Percentiles rank a stretch among this genome's conserved stretches.
Evolutionary conservation across 92 coral and sea anemone genomes (phyloP).

Genomic region (Phenganax subtilis): DNA sequence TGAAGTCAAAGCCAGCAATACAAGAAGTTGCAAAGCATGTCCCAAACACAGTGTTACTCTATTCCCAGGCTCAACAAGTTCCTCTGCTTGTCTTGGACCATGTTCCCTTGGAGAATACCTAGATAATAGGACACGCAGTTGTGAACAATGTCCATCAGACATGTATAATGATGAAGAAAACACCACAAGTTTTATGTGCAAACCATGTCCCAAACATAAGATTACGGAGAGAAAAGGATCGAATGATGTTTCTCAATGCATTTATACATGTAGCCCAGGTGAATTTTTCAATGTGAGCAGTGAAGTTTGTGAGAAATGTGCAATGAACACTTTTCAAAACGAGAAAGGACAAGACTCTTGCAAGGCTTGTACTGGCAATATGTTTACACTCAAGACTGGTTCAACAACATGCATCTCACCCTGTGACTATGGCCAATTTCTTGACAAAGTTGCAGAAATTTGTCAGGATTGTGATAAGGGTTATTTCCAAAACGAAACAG

Average conservation of each 20-base stretch:
- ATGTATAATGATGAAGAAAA: slow-evolving; percentile 2
- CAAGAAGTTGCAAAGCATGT: slow-evolving; percentile 11
- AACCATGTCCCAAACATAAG: background rate
- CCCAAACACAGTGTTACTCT: slow-evolving; percentile 1
- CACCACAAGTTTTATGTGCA: background rate
- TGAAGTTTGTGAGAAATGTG: slow-evolving; percentile 11
- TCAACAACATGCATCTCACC: background rate
- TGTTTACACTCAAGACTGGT: slow-evolving; percentile 25
- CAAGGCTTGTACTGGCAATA: slow-evolving; percentile 15
- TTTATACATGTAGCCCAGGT: slow-evolving; percentile 20
- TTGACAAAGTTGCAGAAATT: background rate
- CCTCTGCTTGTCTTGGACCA: background rate
- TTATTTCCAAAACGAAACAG: background rate
- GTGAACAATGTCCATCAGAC: background rate
- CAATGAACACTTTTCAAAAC: slow-evolving; percentile 9
- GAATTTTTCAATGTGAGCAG: slow-evolving; percentile 25
- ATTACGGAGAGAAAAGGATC: background rate
- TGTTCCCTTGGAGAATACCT: slow-evolving; percentile 3
- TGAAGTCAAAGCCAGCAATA: background rate
- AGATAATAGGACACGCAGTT: background rate
- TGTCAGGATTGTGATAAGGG: background rate
- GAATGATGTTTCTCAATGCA: background rate
- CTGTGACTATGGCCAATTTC: slow-evolving; percentile 1
- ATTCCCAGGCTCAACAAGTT: background rate
- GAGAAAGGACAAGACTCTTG: slow-evolving; percentile 9